phyloP scores from a whole-genome alignment of 2,113 vertebrate species.

The Tupaia tana region DNA sequence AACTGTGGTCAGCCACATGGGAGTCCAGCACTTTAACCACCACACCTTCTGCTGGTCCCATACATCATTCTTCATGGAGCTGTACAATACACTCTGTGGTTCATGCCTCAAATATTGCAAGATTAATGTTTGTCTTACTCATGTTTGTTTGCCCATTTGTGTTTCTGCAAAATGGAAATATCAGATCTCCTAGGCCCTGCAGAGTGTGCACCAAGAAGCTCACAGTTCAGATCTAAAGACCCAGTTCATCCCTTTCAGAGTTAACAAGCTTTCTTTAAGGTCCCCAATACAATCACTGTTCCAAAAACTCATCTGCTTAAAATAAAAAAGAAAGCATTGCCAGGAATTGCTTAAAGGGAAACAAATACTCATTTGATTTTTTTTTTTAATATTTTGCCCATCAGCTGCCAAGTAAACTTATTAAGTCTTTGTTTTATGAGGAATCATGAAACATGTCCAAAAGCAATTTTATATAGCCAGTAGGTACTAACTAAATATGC shows the following conservation, averaged over 20 bases:
- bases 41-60: too few species aligned
- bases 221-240: conserved; percentile 49
- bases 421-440: conserved; percentile 87
- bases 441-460: conserved; percentile 83
- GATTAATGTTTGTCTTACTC: background rate
- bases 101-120: background rate
- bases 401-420: conserved; percentile 86
- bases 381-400: conserved; percentile 78
- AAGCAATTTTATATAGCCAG: conserved; percentile 83
- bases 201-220: background rate
- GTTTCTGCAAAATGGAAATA: background rate
- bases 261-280: conserved; percentile 71
- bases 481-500: conserved; percentile 77
- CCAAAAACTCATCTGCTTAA: conserved; percentile 81
- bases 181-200: background rate
- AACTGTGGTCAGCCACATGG: too few species aligned
- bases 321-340: conserved; percentile 81
- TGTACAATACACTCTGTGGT: background rate
- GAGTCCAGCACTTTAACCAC: too few species aligned
- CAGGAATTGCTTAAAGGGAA: conserved; percentile 77
- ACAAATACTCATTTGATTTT: conserved; percentile 76
- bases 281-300: conserved; percentile 74
- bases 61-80: background rate
- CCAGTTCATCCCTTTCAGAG: background rate
- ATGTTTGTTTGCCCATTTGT: conserved; percentile 12